Percentiles rank a stretch among this genome's conserved stretches.
Evolutionary conservation across 2,113 vertebrate genomes (phyloP).

Genomic region (Emydura subglobosa): DNA sequence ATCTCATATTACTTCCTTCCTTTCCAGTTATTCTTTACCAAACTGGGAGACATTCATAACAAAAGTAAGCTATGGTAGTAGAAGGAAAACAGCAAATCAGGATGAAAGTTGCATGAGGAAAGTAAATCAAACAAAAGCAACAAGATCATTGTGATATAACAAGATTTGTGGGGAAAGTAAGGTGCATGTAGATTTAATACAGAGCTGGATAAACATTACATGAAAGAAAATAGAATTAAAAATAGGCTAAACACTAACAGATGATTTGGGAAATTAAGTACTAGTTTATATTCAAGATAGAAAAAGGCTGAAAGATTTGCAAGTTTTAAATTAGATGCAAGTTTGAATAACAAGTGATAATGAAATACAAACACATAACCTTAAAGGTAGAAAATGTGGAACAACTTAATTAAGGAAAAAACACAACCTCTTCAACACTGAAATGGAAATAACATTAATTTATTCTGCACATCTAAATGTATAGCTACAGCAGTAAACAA

Average conservation of each 20-base stretch:
- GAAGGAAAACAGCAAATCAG: constrained; percentile 51
- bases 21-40: constrained; percentile 76
- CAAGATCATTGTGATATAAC: constrained; percentile 44
- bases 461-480: constrained; percentile 38
- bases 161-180: constrained; percentile 45
- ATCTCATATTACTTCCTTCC: constrained; percentile 83
- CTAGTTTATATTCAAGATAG: constrained; percentile 50
- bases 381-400: constrained; percentile 25
- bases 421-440: constrained; percentile 35
- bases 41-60: constrained; percentile 77
- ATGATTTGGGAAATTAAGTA: constrained; percentile 36
- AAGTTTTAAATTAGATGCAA: constrained; percentile 49
- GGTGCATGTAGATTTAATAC: constrained; percentile 61
- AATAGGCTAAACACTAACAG: constrained; percentile 34
- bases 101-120: constrained; percentile 63
- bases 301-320: constrained; percentile 57
- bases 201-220: constrained; percentile 62
- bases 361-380: constrained; percentile 38
- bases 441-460: constrained; percentile 47
- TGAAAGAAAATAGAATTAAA: constrained; percentile 61
- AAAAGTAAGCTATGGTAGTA: constrained; percentile 58
- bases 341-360: constrained; percentile 55
- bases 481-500: not conserved
- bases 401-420: constrained; percentile 63
- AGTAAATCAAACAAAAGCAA: constrained; percentile 72